Evolutionary conservation across 64 coral and sea anemone species (phyloP).

Genomic region (Dendronephthya gigantea): DNA sequence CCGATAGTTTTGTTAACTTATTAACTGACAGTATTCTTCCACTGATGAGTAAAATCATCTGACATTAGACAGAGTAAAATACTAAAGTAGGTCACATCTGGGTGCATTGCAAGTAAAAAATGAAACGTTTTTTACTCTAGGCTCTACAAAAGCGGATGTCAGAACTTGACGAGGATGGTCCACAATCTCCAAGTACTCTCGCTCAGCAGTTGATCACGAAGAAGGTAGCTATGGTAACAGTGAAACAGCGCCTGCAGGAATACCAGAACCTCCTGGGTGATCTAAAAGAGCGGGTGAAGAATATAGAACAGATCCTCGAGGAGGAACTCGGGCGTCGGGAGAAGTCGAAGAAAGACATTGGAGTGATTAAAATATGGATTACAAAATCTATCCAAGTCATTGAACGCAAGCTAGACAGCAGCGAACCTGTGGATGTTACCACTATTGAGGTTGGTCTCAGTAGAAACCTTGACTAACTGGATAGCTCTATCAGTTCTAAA

Average conservation of each 20-base stretch:
- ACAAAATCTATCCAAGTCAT: slow-evolving; percentile 80
- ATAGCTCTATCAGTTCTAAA: no score
- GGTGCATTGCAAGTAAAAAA: not conserved
- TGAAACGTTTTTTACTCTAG: not conserved
- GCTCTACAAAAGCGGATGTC: slow-evolving; percentile 44
- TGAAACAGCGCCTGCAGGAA: slow-evolving; percentile 46
- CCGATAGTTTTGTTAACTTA: no score
- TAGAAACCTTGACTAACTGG: no score
- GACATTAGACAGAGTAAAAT: no score
- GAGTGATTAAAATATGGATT: slow-evolving; percentile 73
- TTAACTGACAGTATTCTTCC: no score
- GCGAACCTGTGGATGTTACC: slow-evolving; percentile 61
- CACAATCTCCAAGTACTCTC: slow-evolving; percentile 53
- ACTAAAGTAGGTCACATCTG: no score
- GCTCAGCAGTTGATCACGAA: slow-evolving; percentile 49
- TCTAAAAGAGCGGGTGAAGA: slow-evolving; percentile 47
- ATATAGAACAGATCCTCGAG: slow-evolving; percentile 68
- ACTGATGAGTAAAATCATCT: no score
- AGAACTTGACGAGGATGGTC: slow-evolving; percentile 46
- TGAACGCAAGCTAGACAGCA: slow-evolving; percentile 38
- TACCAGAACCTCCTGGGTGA: slow-evolving; percentile 37
- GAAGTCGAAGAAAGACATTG: slow-evolving; percentile 79
- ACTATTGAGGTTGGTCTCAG: slow-evolving; percentile 57
- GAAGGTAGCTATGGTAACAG: slow-evolving; percentile 40
- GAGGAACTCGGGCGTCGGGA: slow-evolving; percentile 62